phyloP scores from a whole-genome alignment of 2,888 invertebrate species.

The Brachylomia viminalis region DNA sequence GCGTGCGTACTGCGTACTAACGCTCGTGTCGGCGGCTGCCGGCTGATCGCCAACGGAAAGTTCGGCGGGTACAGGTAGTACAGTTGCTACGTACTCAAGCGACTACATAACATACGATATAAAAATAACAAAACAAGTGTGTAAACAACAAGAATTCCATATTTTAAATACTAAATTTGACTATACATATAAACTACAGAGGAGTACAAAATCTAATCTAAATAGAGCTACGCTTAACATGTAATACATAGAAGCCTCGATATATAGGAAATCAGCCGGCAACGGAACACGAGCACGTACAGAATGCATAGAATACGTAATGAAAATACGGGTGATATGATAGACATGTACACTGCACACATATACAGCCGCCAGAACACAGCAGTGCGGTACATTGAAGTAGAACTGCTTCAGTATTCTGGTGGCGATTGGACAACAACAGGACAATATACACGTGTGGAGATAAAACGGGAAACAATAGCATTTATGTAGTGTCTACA shows the following conservation, averaged over 20 bases:
- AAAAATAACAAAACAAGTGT: constrained; percentile 30
- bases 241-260: constrained; percentile 49
- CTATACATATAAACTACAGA: constrained; percentile 49
- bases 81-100: constrained; percentile 50
- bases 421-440: constrained; percentile 25
- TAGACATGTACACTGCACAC: no score
- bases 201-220: constrained; percentile 47
- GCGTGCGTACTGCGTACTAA: constrained; percentile 71
- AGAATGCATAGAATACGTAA: constrained; percentile 59
- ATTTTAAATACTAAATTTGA: constrained; percentile 30
- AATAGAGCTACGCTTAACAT: constrained; percentile 47
- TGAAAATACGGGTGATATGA: constrained; percentile 55
- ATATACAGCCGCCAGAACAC: constrained; percentile 32
- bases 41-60: constrained; percentile 53
- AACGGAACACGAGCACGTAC: constrained; percentile 51
- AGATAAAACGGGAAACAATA: constrained; percentile 30
- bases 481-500: constrained; percentile 54
- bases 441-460: constrained; percentile 39
- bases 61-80: constrained; percentile 19
- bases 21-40: constrained; percentile 56
- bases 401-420: neutral
- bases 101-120: constrained; percentile 46
- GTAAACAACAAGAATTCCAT: constrained; percentile 28
- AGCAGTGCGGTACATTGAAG: neutral
- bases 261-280: constrained; percentile 59